phyloP scores from a whole-genome alignment of 2,797 vertebrate genomes.

The Phoeniculus purpureus region DNA sequence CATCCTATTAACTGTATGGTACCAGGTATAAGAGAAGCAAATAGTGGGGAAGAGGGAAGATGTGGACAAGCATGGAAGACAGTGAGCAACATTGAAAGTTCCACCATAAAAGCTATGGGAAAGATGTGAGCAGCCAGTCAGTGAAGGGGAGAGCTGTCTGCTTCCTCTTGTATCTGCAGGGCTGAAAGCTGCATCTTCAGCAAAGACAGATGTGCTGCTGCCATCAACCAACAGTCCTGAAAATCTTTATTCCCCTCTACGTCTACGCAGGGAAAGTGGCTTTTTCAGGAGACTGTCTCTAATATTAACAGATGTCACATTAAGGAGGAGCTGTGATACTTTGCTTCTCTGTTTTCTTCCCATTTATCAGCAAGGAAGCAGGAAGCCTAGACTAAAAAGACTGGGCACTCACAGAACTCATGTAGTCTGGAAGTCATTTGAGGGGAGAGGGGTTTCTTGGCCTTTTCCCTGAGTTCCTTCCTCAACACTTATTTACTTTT shows the following conservation, averaged over 20 bases:
- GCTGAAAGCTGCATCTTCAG: not conserved
- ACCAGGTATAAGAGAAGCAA: not conserved
- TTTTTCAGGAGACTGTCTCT: not conserved
- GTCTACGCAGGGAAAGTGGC: not conserved
- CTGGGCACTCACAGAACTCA: not conserved
- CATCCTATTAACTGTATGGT: not conserved
- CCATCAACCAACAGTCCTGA: not conserved
- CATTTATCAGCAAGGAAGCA: not conserved
- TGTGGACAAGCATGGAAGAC: not conserved
- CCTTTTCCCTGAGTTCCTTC: not conserved
- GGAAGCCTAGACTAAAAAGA: not conserved
- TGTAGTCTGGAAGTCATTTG: not conserved
- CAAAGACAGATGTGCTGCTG: not conserved
- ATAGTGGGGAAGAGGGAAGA: not conserved
- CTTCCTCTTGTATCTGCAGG: rapidly evolving
- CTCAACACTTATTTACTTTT: not conserved
- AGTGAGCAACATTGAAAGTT: not conserved
- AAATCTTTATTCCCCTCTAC: not conserved
- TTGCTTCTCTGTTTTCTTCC: not conserved
- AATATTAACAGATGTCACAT: not conserved
- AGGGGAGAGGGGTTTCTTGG: constrained; percentile 14
- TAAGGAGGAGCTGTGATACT: not conserved
- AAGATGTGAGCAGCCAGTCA: not conserved
- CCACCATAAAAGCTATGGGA: not conserved
- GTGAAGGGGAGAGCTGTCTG: not conserved